phyloP scores from a whole-genome alignment of 2,113 vertebrate genomes.

The Orthochromis malagaraziensis region DNA sequence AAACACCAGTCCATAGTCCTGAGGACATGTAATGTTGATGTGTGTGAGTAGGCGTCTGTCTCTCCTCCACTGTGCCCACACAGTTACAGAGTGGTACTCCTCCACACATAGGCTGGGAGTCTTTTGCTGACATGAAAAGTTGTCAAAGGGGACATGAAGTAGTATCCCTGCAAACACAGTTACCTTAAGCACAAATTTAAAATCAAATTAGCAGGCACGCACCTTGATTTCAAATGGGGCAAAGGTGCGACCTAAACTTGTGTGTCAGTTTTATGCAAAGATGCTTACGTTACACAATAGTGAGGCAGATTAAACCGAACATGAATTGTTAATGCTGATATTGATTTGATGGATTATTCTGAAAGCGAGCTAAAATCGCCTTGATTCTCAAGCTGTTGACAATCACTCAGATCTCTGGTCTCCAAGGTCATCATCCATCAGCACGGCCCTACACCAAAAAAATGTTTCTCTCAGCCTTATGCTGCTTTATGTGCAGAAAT shows the following conservation, averaged over 20 bases:
- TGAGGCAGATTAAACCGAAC: background rate
- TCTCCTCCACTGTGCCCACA: background rate
- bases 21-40: background rate
- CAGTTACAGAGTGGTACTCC: background rate
- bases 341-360: background rate
- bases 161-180: background rate
- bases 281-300: background rate
- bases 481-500: background rate
- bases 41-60: background rate
- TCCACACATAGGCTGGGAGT: background rate
- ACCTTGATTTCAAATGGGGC: background rate
- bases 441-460: background rate
- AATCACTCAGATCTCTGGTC: background rate
- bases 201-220: background rate
- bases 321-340: background rate
- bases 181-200: background rate
- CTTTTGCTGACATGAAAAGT: background rate
- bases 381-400: background rate
- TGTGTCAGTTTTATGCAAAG: background rate
- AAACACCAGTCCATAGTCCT: background rate
- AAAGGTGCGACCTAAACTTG: background rate
- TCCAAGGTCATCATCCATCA: background rate
- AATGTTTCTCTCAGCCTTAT: background rate
- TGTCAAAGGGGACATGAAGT: background rate
- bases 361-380: background rate